Base-by-base conservation (phyloP, 2,113 vertebrate species). In the rabbit (Oryctolagus cuniculus) region DNA sequence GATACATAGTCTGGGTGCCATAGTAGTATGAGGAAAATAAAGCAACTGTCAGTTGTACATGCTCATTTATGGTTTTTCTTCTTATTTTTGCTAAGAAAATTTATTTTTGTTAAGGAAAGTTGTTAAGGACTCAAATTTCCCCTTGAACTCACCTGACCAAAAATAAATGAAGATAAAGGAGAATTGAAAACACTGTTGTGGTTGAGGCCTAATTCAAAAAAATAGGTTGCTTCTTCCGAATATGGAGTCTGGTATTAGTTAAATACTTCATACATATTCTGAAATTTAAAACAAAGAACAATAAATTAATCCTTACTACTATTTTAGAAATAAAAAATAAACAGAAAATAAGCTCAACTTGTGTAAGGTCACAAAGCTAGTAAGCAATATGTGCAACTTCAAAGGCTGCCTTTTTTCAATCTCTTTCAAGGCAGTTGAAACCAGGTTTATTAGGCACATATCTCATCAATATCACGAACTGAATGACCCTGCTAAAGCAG, bases 11-110 rank as follows among this genome's bases (percentile, higher is more conserved):
- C n/a, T 93, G 66, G 25, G 34, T 86, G 72, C 49, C n/a, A 79
- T 38, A 90, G 25, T 86, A 82, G 49, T 69, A 95, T 89, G 31
- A 91, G 34, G 70, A 92, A 93, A 69, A 82, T 89, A 89, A 86
- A 36, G 49, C 74, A 70, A 89, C 6, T 87, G 66, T 80, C 72
- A 84, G 90, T 96, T 85, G 84, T 19, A 82, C 34, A 92, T 83
- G 17, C 29, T 94, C n/a, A 73, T 53, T 88, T 86, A n/a, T 72
- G 92, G 74, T 87, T 44, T 15, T 15, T 94, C 89, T 66, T 10
- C 74, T 87, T 27, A 90, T 83, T 84, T 34, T 22, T 84, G 3
- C 12, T 36, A 44, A 44, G 44, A 44, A 44, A 44, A 44, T 44
- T 44, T 15, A 58, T 58, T 58, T 58, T 19, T 58, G 55, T 58